Percentiles rank a stretch among this genome's conserved stretches.
phyloP scores from a whole-genome alignment of 2,888 invertebrate species.

The Plebejus melissa region DNA sequence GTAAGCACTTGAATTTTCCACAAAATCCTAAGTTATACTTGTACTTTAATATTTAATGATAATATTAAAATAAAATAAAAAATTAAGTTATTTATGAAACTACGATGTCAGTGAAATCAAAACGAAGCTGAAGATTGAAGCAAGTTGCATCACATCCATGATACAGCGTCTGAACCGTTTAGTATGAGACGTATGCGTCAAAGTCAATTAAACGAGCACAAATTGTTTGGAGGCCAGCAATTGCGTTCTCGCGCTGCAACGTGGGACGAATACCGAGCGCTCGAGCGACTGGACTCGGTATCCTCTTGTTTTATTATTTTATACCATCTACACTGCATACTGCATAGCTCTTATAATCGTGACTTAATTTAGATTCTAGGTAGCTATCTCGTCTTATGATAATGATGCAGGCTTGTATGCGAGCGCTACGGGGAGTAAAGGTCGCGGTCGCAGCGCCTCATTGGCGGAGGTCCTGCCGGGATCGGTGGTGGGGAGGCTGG shows the following conservation, averaged over 20 bases:
- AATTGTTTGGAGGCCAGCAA: slow-evolving; percentile 14
- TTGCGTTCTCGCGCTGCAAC: neutral
- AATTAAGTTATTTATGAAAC: too few species aligned
- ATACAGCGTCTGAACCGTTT: neutral
- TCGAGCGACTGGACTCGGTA: neutral
- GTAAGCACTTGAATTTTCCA: too few species aligned
- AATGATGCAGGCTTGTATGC: neutral
- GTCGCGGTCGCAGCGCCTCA: neutral
- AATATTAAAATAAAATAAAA: too few species aligned
- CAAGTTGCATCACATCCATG: neutral
- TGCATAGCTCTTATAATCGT: too few species aligned
- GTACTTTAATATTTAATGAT: too few species aligned
- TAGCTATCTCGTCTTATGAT: neutral
- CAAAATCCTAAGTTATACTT: too few species aligned
- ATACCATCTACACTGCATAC: neutral
- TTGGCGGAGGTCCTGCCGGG: slow-evolving; percentile 2
- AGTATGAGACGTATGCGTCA: slow-evolving; percentile 13
- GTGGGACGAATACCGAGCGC: slow-evolving; percentile 6
- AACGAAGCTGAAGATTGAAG: neutral
- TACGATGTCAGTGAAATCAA: neutral
- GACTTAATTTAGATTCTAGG: neutral
- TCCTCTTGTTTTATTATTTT: neutral
- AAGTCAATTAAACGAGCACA: slow-evolving; percentile 15
- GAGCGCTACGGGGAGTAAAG: neutral
- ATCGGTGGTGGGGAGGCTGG: neutral